Percentiles rank a stretch among this genome's conserved stretches.
Evolutionary conservation across 2,797 vertebrate genomes (phyloP).

Genomic region (Sus cebifrons): DNA sequence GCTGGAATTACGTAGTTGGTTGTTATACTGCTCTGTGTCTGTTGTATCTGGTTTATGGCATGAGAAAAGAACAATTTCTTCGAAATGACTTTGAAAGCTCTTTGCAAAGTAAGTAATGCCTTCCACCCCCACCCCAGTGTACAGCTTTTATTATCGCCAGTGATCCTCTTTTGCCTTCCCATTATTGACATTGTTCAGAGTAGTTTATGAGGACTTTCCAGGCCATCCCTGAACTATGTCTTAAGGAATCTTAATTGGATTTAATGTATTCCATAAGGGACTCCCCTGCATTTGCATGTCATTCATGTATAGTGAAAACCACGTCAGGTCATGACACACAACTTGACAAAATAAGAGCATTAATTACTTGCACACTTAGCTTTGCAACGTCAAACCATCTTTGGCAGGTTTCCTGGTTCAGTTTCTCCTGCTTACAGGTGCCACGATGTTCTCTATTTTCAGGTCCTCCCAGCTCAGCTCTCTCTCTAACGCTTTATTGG

Average conservation of each 20-base stretch:
- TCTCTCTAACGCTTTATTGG: not conserved
- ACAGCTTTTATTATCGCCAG: not conserved
- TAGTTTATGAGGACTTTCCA: not conserved
- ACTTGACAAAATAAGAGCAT: not conserved
- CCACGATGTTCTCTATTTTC: not conserved
- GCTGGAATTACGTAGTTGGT: not conserved
- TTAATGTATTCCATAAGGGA: not conserved
- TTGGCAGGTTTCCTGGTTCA: not conserved
- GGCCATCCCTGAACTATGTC: not conserved
- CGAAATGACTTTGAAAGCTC: slow-evolving; percentile 25
- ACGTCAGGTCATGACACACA: too few species aligned
- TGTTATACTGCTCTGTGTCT: accelerated
- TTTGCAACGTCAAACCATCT: not conserved
- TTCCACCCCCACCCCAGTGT: accelerated
- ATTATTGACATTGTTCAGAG: not conserved
- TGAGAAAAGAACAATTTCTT: not conserved
- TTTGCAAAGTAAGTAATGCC: not conserved
- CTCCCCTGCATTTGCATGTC: not conserved
- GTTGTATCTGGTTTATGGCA: not conserved
- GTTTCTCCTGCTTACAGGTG: not conserved
- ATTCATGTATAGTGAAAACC: not conserved
- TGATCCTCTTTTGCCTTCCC: not conserved
- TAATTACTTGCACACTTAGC: too few species aligned
- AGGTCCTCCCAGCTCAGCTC: not conserved
- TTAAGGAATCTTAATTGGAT: not conserved